Evolutionary conservation across 2,888 invertebrate genomes (phyloP), one percentile per base, ranked within the genome.

Genomic region (Drosophila suboccidentalis): DNA sequence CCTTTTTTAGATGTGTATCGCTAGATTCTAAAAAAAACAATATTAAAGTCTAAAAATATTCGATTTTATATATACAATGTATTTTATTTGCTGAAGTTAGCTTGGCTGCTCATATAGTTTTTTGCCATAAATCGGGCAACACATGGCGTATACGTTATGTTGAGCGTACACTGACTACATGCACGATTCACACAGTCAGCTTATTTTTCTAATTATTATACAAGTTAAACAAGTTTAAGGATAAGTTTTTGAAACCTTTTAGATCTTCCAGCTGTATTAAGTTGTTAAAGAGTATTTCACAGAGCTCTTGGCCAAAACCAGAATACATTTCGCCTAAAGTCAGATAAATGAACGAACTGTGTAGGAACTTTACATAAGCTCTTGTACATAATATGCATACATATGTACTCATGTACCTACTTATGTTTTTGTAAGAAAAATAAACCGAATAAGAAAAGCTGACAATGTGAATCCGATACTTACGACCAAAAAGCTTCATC

Each of bases 391-490:
- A 58, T 50, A 38, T 63, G 53, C 34, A 51, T 17, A 44, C 19
- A 38, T 60, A 39, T 53, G 38, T 51, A 63, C 13, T 15, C 41
- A 29, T 15, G 15, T 51, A 41, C 49, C 39, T 62, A 51, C 59
- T 32, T 62, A 19, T 63, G 49, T 51, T 59, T 51, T 51, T 71
- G 58, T 34, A 46, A 60, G 51, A 55, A 66, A 75, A 60, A 65
- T 63, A 62, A 71, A 79, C 53, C 51, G 63, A 63, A 68, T 69
- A 82, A 74, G 84, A 80, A 87, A 86, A 87, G 82, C 82, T 87
- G 87, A 89, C 89, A 90, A 83, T 88, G 85, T 80, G 84, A 90
- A 90, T 87, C 82, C 80, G 87, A 90, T 88, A 90, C 85, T 82
- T 84, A 79, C 66, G 61, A 49, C 71, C 58, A 69, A 77, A 75